phyloP scores from a whole-genome alignment of 2,888 invertebrate species.

The Eudasyphora cyanicolor region DNA sequence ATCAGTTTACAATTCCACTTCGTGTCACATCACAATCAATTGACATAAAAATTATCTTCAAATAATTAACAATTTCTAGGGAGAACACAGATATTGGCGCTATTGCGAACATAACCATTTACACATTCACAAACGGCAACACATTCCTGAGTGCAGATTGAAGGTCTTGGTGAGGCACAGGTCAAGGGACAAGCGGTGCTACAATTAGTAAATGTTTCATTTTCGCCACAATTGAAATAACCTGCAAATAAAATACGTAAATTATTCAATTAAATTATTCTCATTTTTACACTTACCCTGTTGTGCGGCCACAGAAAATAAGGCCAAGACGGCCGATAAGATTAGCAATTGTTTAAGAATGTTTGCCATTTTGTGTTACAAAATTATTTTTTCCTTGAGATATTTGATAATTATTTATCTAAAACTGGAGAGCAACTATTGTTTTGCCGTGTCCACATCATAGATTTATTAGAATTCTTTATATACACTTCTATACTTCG shows the following conservation, averaged over 20 bases:
- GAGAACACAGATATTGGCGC: slow-evolving; percentile 45
- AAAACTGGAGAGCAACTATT: slow-evolving; percentile 19
- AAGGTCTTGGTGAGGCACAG: slow-evolving; percentile 23
- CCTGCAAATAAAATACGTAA: no score
- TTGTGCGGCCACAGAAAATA: neutral
- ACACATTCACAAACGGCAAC: slow-evolving; percentile 56
- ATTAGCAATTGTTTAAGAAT: slow-evolving; percentile 20
- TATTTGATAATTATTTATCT: no score
- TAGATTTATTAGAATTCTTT: no score
- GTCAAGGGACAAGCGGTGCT: slow-evolving; percentile 53
- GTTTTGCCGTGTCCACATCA: neutral
- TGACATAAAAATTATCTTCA: no score
- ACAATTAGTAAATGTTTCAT: slow-evolving; percentile 48
- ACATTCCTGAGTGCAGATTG: slow-evolving; percentile 51
- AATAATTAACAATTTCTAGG: slow-evolving; percentile 40
- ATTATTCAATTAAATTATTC: no score
- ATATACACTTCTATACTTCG: no score
- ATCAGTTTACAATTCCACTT: no score
- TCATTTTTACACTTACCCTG: no score
- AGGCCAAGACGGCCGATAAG: neutral
- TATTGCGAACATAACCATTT: slow-evolving; percentile 27
- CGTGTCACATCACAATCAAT: no score
- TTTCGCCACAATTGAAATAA: slow-evolving; percentile 32
- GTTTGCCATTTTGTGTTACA: neutral
- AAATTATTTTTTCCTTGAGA: no score